Evolutionary conservation across 2,888 invertebrate genomes (phyloP), one percentile per base, ranked within the genome.

Genomic region (Tenthredo notha): DNA sequence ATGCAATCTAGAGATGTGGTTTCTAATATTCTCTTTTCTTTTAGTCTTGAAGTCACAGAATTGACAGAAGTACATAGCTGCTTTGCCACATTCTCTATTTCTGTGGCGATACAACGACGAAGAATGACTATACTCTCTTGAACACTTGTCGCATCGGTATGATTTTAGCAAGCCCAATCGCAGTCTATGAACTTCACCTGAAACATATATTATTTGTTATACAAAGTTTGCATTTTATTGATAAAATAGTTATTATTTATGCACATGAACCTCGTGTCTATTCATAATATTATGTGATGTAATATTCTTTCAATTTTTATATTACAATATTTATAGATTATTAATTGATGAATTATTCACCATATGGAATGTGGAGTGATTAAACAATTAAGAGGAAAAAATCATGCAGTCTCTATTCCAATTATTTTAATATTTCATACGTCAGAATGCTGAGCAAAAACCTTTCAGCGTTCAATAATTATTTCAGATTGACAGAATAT

Each of bases 31-130:
- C 50, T 70, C 74, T 74, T 84, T 86, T 12, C 80, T 84, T 75
- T 86, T 86, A 40, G 84, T 84, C 29, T 78, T 80, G 82, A 84
- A 72, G n/a, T 70, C 33, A 82, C 80, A 82, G 21, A 43, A 82
- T 40, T 82, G 61, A 65, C 80, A 82, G 65, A 82, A 82, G 80
- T 65, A 82, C 18, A 61, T 40, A 21, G 80, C 40, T 21, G 37
- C 80, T 37, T 82, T 82, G 4, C 80, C 80, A 43, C 80, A 82
- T 18, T 82, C 80, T 65, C 91, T 90, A 75, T 90, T 90, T 86
- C 88, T 87, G 86, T 92, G 92, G 9, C 90, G 87, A 74, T 89
- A 88, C 77, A 91, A 86, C 74, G 90, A 90, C 75, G 90, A 90
- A 47, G 84, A 84, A 50, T 88, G 87, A 33, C 88, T 85, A 84